phyloP scores from a whole-genome alignment of 2,888 invertebrate species.

The Scaptomyza flava region DNA sequence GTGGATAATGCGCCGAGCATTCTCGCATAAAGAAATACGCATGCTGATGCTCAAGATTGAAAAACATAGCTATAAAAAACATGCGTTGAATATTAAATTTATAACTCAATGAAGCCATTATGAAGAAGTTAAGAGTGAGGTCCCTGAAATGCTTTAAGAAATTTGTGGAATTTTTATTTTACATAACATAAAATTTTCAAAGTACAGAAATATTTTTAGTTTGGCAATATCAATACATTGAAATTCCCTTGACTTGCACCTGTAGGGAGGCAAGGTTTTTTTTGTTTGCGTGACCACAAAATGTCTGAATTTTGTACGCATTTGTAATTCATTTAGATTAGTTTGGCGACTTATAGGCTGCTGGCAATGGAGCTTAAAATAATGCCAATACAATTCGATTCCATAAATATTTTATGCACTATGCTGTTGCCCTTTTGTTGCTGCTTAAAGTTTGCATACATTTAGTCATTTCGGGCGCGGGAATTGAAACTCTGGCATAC shows the following conservation, averaged over 20 bases:
- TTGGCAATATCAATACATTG: neutral
- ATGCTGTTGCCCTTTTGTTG: conserved; percentile 35
- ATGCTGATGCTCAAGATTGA: conserved; percentile 18
- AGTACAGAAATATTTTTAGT: no score
- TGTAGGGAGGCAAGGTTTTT: conserved; percentile 19
- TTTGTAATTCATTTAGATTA: conserved; percentile 51
- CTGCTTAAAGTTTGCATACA: conserved; percentile 71
- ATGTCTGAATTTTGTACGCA: conserved; percentile 52
- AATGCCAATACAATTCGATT: conserved; percentile 71
- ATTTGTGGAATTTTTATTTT: neutral
- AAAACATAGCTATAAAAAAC: conserved; percentile 3
- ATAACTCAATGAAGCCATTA: neutral
- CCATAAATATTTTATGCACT: conserved; percentile 80
- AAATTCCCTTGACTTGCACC: conserved; percentile 34
- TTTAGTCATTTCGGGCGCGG: conserved; percentile 63
- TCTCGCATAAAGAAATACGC: conserved; percentile 1
- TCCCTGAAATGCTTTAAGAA: neutral
- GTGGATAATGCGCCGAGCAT: neutral
- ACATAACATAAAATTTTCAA: neutral
- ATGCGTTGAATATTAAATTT: conserved; percentile 2
- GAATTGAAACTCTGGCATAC: conserved; percentile 1
- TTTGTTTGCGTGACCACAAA: conserved; percentile 3
- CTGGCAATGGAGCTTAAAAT: conserved; percentile 71
- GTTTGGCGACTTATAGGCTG: conserved; percentile 61
- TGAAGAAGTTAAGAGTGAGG: neutral